phyloP scores from a whole-genome alignment of 2,797 vertebrate species.

The Merluccius polli region DNA sequence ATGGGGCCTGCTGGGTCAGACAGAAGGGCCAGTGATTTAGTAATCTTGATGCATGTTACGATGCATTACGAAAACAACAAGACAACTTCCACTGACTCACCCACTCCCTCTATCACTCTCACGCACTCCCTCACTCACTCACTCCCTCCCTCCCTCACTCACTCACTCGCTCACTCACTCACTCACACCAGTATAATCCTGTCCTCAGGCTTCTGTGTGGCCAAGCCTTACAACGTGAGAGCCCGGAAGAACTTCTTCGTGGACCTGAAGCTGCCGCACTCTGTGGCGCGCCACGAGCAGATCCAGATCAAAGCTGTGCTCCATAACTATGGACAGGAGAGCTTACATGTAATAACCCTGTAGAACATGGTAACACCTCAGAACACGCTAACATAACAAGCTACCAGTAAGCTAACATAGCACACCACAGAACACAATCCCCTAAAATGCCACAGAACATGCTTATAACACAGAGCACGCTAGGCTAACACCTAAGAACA shows the following conservation, averaged over 20 bases:
- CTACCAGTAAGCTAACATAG: no score
- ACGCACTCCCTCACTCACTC: neutral
- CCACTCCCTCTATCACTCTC: no score
- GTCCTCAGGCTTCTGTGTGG: slow-evolving; percentile 74
- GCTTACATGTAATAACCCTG: slow-evolving; percentile 53
- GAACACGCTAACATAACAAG: no score
- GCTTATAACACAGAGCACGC: no score
- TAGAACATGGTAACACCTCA: neutral
- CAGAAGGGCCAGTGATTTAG: no score
- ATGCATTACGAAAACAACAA: no score
- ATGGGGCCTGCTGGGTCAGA: no score
- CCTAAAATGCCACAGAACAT: no score
- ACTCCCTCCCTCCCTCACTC: neutral
- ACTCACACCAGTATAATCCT: neutral
- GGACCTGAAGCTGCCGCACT: slow-evolving; percentile 73
- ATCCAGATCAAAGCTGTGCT: slow-evolving; percentile 74
- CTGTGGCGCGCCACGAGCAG: slow-evolving; percentile 74
- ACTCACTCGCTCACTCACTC: neutral
- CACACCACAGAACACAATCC: no score
- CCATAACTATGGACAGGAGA: slow-evolving; percentile 60
- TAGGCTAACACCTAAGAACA: no score
- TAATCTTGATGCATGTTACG: no score
- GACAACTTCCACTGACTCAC: no score
- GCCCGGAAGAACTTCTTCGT: slow-evolving; percentile 69
- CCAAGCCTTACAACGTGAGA: slow-evolving; percentile 67